Evolutionary conservation across 2,113 vertebrate genomes (phyloP).

Genomic region (Mirounga angustirostris): DNA sequence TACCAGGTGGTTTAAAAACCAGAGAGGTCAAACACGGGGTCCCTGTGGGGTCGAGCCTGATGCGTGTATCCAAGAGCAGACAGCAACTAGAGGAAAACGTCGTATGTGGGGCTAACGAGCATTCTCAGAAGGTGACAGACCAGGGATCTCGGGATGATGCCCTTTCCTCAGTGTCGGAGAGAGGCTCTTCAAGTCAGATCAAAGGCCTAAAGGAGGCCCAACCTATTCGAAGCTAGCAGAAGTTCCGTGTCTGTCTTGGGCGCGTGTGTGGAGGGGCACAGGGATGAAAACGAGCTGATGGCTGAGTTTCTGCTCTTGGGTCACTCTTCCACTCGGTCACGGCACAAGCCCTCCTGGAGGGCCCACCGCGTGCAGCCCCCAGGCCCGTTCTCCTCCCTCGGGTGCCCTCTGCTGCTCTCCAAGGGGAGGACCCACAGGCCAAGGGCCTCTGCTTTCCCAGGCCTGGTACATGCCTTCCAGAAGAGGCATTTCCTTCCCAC

Average conservation of each 20-base stretch:
- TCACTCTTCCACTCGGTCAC: not conserved
- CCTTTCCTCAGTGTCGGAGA: not conserved
- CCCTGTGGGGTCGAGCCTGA: rapidly evolving
- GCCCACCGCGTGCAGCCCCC: rapidly evolving
- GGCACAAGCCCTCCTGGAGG: rapidly evolving
- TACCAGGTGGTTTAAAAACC: not conserved
- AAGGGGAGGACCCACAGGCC: not conserved
- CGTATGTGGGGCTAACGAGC: rapidly evolving
- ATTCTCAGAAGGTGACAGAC: not conserved
- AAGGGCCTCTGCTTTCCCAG: not conserved
- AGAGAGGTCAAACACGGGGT: not conserved
- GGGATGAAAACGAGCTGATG: rapidly evolving
- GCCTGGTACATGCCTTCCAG: rapidly evolving
- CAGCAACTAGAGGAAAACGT: not conserved
- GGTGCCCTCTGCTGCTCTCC: not conserved
- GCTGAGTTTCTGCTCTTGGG: not conserved
- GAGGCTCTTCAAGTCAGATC: not conserved
- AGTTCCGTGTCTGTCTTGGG: not conserved
- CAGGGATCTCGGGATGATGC: rapidly evolving
- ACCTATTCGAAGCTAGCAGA: not conserved
- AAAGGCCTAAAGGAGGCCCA: not conserved
- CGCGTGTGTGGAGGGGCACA: rapidly evolving
- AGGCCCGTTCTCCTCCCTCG: rapidly evolving
- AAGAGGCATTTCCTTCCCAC: not conserved
- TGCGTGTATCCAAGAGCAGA: rapidly evolving